These are phyloP conservation scores for Drosophila subsilvestris DNA, from an alignment of 2,888 invertebrate species.

Conservation along the genomic window DNA sequence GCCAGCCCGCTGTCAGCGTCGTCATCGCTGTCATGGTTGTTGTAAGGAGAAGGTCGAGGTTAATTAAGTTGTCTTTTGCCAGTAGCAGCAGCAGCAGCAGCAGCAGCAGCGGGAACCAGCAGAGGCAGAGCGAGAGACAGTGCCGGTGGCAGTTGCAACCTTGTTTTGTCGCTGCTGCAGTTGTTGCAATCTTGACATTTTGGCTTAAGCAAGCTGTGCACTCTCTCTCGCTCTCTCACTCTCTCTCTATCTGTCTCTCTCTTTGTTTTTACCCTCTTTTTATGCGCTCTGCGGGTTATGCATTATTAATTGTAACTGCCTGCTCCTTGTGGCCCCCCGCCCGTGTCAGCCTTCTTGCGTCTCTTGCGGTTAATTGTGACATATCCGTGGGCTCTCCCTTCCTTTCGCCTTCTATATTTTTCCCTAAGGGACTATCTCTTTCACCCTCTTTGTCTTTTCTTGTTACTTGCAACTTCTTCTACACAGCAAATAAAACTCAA, in stretches of 20 bases:
- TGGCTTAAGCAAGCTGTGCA: conserved; percentile 34
- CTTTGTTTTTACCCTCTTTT: neutral
- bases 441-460: neutral
- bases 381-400: neutral
- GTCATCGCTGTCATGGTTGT: conserved; percentile 34
- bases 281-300: conserved; percentile 40
- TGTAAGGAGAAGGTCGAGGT: conserved; percentile 81
- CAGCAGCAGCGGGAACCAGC: conserved; percentile 1
- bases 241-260: neutral
- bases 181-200: conserved; percentile 69
- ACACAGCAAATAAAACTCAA: neutral
- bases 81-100: conserved; percentile 47
- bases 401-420: neutral
- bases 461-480: neutral
- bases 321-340: conserved; percentile 38
- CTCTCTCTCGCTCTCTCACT: conserved; percentile 1
- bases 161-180: conserved; percentile 60
- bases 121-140: neutral
- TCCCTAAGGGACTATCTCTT: too few species aligned
- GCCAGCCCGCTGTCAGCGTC: conserved; percentile 38
- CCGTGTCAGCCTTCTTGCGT: neutral
- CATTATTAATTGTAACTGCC: conserved; percentile 66
- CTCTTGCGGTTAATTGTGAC: neutral
- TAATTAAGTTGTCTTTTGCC: conserved; percentile 82
- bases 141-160: conserved; percentile 57